A percentile compares a stretch with the other conserved stretches of the same genome.
Evolutionary conservation across 1,140 invertebrate species (phyloP).

Genomic region (Magallana angulata): DNA sequence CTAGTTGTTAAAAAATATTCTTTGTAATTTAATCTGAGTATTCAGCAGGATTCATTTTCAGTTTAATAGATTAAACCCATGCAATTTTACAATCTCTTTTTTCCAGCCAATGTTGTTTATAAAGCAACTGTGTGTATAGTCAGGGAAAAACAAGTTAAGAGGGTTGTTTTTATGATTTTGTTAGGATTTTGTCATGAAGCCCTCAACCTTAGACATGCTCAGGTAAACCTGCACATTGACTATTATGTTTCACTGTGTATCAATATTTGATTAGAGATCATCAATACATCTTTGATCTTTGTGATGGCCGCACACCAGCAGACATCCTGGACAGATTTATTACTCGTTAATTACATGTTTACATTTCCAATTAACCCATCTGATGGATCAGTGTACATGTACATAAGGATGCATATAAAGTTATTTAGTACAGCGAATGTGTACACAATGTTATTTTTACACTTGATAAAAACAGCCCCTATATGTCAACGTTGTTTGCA

Average conservation of each 20-base stretch:
- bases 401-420: too few species aligned
- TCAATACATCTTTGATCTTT: neutral
- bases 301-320: constrained; percentile 20
- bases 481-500: neutral
- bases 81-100: too few species aligned
- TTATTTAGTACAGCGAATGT: too few species aligned
- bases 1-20: too few species aligned
- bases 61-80: too few species aligned
- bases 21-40: too few species aligned
- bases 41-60: too few species aligned
- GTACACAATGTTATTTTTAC: too few species aligned
- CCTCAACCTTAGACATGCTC: neutral
- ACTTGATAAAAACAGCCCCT: neutral
- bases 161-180: constrained; percentile 8
- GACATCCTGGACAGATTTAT: constrained; percentile 9
- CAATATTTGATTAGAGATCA: neutral
- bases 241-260: neutral
- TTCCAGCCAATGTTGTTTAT: too few species aligned
- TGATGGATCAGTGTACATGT: neutral
- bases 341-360: constrained; percentile 14
- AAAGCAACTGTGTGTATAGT: too few species aligned
- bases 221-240: neutral
- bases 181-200: constrained; percentile 17
- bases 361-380: constrained; percentile 15
- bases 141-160: neutral